Evolutionary conservation across 2,113 vertebrate species (phyloP).

Genomic region (Marmota monax): DNA sequence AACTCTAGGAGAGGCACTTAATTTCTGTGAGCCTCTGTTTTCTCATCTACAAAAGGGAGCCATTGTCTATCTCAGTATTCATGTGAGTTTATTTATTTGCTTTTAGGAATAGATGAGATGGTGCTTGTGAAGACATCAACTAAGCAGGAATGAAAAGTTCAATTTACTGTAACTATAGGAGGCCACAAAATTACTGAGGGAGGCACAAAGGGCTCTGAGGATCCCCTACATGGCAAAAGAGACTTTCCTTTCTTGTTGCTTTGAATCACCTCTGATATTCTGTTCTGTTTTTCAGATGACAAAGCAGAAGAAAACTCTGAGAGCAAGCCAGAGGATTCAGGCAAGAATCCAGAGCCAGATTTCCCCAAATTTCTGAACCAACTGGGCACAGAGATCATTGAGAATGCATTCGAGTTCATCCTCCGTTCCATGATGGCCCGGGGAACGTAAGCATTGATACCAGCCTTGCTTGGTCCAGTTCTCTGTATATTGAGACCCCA

Average conservation of each 20-base stretch:
- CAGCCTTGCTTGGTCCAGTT: background rate
- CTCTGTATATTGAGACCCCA: background rate
- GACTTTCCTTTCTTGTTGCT: background rate
- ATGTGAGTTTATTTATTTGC: background rate
- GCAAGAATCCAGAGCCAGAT: constrained; percentile 17
- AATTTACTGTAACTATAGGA: background rate
- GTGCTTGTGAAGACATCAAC: background rate
- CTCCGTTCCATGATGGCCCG: constrained; percentile 68
- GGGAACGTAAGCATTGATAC: constrained; percentile 46
- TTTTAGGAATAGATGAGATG: constrained; percentile 19
- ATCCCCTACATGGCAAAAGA: background rate
- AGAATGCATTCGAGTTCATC: constrained; percentile 71
- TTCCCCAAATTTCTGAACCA: constrained; percentile 68
- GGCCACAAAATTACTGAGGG: background rate
- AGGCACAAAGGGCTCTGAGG: fast-evolving
- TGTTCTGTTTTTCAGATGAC: constrained; percentile 63
- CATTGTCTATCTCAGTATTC: background rate
- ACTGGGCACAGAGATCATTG: constrained; percentile 78
- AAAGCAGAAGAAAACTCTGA: constrained; percentile 3
- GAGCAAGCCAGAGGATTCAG: background rate
- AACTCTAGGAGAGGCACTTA: background rate
- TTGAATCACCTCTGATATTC: background rate
- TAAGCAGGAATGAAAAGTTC: background rate
- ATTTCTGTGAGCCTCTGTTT: background rate
- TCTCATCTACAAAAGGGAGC: background rate